Conservation (phyloP, 2,888 invertebrate genomes). For the Tortricodes alternella region DNA sequence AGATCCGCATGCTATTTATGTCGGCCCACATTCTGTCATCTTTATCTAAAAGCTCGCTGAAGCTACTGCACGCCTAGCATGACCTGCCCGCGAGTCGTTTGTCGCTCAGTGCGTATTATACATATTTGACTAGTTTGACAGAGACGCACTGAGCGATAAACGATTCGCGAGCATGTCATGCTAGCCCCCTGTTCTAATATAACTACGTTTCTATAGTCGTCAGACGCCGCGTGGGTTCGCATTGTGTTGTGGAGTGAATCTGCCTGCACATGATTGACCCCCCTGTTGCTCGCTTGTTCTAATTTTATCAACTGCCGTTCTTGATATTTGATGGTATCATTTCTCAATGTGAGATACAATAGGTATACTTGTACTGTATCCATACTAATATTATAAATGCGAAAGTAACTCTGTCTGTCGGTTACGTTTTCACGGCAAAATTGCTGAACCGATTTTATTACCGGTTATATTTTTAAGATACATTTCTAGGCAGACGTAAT, state of each 20-base stretch:
- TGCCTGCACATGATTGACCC: constrained; percentile 34
- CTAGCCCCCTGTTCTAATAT: too few relatives aligned
- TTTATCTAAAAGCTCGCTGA: constrained; percentile 8
- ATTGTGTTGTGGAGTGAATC: constrained; percentile 19
- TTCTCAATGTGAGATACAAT: constrained; percentile 16
- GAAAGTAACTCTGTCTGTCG: too few relatives aligned
- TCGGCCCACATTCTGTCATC: neutral
- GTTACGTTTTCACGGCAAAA: too few relatives aligned
- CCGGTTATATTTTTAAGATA: neutral
- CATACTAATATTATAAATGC: too few relatives aligned
- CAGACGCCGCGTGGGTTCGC: constrained; percentile 28
- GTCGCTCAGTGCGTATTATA: too few relatives aligned
- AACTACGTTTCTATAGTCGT: neutral
- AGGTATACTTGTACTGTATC: too few relatives aligned
- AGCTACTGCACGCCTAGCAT: too few relatives aligned
- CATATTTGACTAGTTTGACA: too few relatives aligned
- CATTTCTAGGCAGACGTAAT: neutral
- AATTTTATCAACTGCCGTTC: constrained; percentile 32
- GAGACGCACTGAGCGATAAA: too few relatives aligned
- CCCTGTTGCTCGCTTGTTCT: constrained; percentile 35
- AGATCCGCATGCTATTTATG: constrained; percentile 13
- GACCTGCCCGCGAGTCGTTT: too few relatives aligned
- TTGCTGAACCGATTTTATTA: too few relatives aligned
- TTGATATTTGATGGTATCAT: constrained; percentile 16
- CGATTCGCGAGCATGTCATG: too few relatives aligned